Evolutionary conservation across 2,888 invertebrate genomes (phyloP), one percentile per base, ranked within the genome.

Genomic region (Melanchra persicariae): DNA sequence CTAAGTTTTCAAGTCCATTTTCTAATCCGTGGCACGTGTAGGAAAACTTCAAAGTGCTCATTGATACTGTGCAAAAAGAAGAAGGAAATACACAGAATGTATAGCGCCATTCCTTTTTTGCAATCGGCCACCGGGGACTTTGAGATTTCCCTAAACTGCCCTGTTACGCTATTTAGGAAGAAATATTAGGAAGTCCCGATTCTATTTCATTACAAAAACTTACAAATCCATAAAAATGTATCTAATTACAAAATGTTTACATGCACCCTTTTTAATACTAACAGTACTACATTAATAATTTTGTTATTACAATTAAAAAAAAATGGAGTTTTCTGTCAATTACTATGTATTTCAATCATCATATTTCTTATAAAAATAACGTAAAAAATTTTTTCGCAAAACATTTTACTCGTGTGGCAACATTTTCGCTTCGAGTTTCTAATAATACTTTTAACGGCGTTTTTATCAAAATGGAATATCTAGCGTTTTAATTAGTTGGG

Each of bases 161-260:
- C 0, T 79, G 71, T 43, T 69, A 55, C 3, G 17, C 55, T 83
- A 64, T 55, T 24, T 65, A 47, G 64, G 81, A 64, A 69, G 67
- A 79, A 61, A 80, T 60, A 70, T 83, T 55, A 45, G 61, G 64
- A 80, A 79, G 60, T 68, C 26, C 40, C 12, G 57, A 40, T 47
- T 65, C 45, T 60, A 59, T 59, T 67, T 67, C 55, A 30, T 45
- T 69, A 69, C 45, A 75, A 83, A 79, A 79, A 58, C 49, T 72
- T 85, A 74, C 54, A 85, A 84, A 82, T 79, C 17, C 63, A 74
- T 81, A 83, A 37, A 83, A 84, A 79, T 72, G 70, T 85, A 72
- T 85, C 83, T 70, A 82, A 85, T 72, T 82, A 82, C 55, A 82
- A 85, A 79, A 82, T 57, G 17, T 65, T 65, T 79, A 79, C 63